Conservation (phyloP, 1,140 invertebrate species). For the Drosophila mayri region DNA sequence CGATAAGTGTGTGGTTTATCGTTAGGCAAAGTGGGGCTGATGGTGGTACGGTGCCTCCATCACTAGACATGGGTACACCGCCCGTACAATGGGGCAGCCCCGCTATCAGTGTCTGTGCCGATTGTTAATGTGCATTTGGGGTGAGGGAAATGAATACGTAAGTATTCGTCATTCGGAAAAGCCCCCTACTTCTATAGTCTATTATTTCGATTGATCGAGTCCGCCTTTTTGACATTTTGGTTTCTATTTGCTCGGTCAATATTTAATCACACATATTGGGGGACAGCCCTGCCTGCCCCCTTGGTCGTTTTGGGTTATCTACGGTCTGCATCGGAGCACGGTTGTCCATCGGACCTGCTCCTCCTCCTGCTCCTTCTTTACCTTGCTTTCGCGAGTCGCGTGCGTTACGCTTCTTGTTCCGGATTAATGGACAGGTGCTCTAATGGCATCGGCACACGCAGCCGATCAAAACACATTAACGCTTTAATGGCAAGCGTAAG, state of each 20-base stretch:
- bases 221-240: slow-evolving; percentile 12
- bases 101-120: slow-evolving; percentile 4
- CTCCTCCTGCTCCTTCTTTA: background rate
- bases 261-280: slow-evolving; percentile 62
- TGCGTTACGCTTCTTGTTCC: slow-evolving; percentile 13
- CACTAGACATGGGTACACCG: background rate
- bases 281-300: background rate
- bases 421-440: slow-evolving; percentile 3
- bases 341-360: background rate
- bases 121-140: background rate
- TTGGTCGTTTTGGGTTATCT: slow-evolving; percentile 23
- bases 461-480: slow-evolving; percentile 29
- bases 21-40: background rate
- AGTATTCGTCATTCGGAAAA: slow-evolving; percentile 19
- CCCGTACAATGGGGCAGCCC: slow-evolving; percentile 12
- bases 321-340: slow-evolving; percentile 11
- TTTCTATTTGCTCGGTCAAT: slow-evolving; percentile 49
- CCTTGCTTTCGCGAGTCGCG: background rate
- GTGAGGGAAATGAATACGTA: background rate
- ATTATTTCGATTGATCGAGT: background rate
- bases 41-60: background rate
- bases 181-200: background rate
- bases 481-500: slow-evolving; percentile 13
- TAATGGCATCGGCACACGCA: slow-evolving; percentile 33
- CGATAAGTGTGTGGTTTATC: slow-evolving; percentile 31